These are phyloP conservation scores for Molossus molossus DNA, from an alignment of 2,797 vertebrate species.

Conservation along the genomic window DNA sequence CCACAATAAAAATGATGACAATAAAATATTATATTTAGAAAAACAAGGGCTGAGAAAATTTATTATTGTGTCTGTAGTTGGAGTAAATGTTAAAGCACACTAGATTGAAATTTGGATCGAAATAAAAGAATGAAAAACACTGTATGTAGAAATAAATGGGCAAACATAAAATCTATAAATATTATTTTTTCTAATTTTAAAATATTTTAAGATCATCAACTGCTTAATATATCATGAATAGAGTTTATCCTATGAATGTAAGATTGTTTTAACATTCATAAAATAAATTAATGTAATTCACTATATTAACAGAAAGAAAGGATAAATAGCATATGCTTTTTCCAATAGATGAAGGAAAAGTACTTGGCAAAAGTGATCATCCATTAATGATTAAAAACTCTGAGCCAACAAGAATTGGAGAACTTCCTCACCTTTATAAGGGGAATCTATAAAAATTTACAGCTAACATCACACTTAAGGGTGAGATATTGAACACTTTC, in stretches of 20 bases:
- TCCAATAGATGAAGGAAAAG: conserved; percentile 10
- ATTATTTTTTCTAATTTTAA: background rate
- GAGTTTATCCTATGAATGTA: background rate
- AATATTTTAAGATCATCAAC: background rate
- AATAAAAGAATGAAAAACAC: background rate
- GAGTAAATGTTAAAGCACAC: background rate
- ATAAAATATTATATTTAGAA: background rate
- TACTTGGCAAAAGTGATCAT: background rate
- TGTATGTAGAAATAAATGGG: background rate
- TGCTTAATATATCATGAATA: background rate
- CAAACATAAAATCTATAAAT: background rate
- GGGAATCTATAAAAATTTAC: background rate
- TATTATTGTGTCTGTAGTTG: background rate
- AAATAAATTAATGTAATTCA: background rate
- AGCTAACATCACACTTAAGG: background rate
- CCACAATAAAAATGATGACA: background rate
- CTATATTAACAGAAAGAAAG: background rate
- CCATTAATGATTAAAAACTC: background rate
- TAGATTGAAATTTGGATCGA: background rate
- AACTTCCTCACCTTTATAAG: background rate
- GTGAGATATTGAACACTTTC: background rate
- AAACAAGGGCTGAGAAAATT: background rate
- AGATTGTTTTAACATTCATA: background rate
- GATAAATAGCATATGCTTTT: background rate
- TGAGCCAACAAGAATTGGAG: background rate